Conservation (phyloP, 1,140 invertebrate species). For the Drosophila prosaltans region DNA sequence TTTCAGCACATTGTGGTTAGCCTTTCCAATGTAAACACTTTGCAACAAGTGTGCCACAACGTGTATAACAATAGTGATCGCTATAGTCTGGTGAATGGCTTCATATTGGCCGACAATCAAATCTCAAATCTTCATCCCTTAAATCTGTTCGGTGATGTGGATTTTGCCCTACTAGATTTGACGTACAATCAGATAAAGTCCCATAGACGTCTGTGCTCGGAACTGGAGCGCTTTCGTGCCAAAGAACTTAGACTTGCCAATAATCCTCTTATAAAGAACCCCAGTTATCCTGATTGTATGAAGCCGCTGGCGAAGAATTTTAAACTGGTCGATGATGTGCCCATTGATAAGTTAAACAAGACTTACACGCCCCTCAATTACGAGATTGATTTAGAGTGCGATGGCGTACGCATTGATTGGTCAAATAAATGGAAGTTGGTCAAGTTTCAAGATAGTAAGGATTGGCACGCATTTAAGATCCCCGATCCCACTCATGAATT, state of each 20-base stretch:
- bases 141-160: conserved; percentile 46
- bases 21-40: conserved; percentile 37
- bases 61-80: conserved; percentile 48
- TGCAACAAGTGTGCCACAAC: conserved; percentile 46
- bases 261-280: conserved; percentile 58
- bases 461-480: conserved; percentile 76
- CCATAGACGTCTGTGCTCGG: conserved; percentile 39
- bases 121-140: conserved; percentile 40
- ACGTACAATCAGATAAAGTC: conserved; percentile 52
- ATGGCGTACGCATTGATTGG: conserved; percentile 61
- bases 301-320: conserved; percentile 59
- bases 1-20: conserved; percentile 53
- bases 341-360: conserved; percentile 59
- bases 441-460: conserved; percentile 48
- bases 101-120: conserved; percentile 50
- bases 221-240: conserved; percentile 50
- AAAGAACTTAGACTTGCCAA: conserved; percentile 55
- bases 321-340: conserved; percentile 57
- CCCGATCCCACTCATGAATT: conserved; percentile 51
- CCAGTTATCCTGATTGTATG: conserved; percentile 56
- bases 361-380: conserved; percentile 60
- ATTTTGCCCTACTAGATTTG: conserved; percentile 50
- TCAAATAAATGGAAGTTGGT: conserved; percentile 40
- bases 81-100: conserved; percentile 43
- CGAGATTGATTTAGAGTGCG: conserved; percentile 53